A percentile compares a stretch with the other conserved stretches of the same genome.
Conservation (phyloP, 2,888 invertebrate species). For the Theristus sp. region DNA sequence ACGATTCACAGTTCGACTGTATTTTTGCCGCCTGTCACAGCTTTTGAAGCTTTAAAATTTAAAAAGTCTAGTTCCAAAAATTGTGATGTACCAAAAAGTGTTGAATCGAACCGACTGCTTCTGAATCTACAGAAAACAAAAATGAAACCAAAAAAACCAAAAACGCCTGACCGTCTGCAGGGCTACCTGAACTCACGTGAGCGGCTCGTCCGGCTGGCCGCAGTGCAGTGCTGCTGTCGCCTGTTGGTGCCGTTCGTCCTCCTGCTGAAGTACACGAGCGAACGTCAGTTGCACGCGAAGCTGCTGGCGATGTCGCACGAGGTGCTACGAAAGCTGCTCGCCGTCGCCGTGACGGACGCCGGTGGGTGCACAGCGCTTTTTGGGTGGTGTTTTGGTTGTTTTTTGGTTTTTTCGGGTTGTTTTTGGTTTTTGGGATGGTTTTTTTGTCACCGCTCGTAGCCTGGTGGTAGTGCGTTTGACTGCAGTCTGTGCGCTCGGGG, state of each 20-base stretch:
- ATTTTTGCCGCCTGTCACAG: no score
- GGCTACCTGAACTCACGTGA: conserved; percentile 51
- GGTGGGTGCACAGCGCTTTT: conserved; percentile 28
- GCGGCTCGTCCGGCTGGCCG: conserved; percentile 55
- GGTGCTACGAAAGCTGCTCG: conserved; percentile 68
- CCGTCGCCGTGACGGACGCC: conserved; percentile 82
- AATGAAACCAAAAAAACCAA: no score
- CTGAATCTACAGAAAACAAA: no score
- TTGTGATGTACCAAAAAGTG: no score
- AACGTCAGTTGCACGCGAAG: conserved; percentile 38
- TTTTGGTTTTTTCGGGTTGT: conserved; percentile 3
- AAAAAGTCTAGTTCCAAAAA: no score
- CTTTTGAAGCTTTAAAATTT: no score
- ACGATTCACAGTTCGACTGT: no score
- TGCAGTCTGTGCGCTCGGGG: no score
- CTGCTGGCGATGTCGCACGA: conserved; percentile 71
- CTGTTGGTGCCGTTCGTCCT: conserved; percentile 63
- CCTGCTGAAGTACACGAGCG: conserved; percentile 11
- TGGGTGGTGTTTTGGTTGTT: background rate
- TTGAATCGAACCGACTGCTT: no score
- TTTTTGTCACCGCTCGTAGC: no score
- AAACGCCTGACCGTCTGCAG: conserved; percentile 10
- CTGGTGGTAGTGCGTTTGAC: no score
- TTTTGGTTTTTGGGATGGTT: background rate
- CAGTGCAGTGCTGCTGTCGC: conserved; percentile 78